Base-by-base conservation (phyloP, 2,888 invertebrate genomes). In the Colostygia pectinataria region DNA sequence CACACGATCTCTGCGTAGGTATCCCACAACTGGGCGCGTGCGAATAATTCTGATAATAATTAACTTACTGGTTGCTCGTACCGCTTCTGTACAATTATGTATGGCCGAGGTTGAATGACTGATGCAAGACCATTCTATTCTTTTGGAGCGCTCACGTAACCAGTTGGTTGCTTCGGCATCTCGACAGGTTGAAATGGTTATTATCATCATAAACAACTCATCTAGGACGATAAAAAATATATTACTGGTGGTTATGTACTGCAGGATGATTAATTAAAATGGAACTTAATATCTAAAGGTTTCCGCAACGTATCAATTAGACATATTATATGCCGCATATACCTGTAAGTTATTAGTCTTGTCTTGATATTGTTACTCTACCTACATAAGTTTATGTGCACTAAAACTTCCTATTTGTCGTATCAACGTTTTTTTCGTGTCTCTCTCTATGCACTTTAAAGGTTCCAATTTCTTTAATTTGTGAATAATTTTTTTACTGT, bases 91-190 rank as follows among this genome's bases (percentile, higher is more conserved):
- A 77, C 74, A 79, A 80, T 61, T 58, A 61, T 53, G 53, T 50
- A 39, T 56, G 36, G 60, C 77, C 81, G 81, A 83, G 80, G 80
- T 68, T 81, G 77, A 70, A 68, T 72, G 58, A 57, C 66, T 83
- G 78, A 82, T 75, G 83, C 78, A 82, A 83, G 77, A 75, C 65
- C 76, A 74, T 83, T 79, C 77, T 79, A 80, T 83, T 81, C 71
- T 83, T 78, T 76, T 62, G 59, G 68, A 63, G 63, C 59, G 71
- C 55, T 83, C 79, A 83, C 80, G 81, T 83, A 87, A 86, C 72
- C 59, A 33, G 55, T 42, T 31, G 55, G 61, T 60, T 52, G 68
- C 37, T 46, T 69, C 71, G 71, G 68, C 70, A 68, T 72, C 64
- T 65, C 60, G 63, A 68, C 68, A 66, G 61, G 57, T 68, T 47